Percentiles rank a stretch among this genome's conserved stretches.
Evolutionary conservation across 2,888 invertebrate genomes (phyloP).

Genomic region (Ditylenchus weischeri): DNA sequence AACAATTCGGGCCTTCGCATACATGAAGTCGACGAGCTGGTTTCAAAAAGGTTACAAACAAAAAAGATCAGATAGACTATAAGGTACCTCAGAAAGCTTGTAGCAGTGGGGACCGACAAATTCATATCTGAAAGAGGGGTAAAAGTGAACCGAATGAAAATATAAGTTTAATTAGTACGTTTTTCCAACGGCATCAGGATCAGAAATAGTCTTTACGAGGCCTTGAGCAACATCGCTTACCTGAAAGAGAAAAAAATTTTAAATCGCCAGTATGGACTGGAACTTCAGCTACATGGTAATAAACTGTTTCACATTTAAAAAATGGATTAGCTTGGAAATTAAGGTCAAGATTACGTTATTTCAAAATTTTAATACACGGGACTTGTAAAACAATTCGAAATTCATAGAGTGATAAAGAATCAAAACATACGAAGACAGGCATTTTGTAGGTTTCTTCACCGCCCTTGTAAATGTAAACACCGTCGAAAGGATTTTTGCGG

Average conservation of each 20-base stretch:
- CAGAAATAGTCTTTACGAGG: constrained; percentile 59
- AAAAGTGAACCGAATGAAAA: no score
- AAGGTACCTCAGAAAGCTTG: constrained; percentile 58
- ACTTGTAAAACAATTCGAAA: no score
- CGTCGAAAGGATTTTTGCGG: constrained; percentile 65
- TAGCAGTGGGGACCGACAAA: constrained; percentile 61
- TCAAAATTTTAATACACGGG: no score
- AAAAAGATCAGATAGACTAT: no score
- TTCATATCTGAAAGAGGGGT: no score
- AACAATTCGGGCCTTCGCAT: constrained; percentile 51
- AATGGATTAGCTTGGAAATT: no score
- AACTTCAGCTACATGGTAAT: no score
- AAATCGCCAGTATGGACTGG: not conserved
- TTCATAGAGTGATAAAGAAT: no score
- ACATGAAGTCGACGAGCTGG: constrained; percentile 55
- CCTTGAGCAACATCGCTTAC: constrained; percentile 60
- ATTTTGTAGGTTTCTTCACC: constrained; percentile 83
- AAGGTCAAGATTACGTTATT: no score
- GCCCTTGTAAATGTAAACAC: constrained; percentile 77
- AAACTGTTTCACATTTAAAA: no score
- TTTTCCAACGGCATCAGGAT: constrained; percentile 59
- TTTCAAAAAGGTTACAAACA: no score
- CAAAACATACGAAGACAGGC: constrained; percentile 70
- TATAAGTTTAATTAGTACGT: constrained; percentile 31
- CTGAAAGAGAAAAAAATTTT: no score